phyloP scores from a whole-genome alignment of 2,888 invertebrate genomes.

The Polydrusus tereticollis region DNA sequence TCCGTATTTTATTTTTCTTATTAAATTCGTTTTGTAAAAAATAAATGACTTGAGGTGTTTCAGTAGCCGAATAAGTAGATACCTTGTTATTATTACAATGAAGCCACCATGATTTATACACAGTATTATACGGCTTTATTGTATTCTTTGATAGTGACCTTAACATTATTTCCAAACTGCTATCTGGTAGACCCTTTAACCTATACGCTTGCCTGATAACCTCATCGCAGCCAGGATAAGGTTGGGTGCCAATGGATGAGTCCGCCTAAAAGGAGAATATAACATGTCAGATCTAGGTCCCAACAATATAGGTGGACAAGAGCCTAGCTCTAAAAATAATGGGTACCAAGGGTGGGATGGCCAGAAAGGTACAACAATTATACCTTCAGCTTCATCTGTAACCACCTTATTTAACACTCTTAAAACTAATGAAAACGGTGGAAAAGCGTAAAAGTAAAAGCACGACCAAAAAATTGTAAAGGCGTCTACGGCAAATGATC shows the following conservation, averaged over 20 bases:
- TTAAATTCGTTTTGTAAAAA: background rate
- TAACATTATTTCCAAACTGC: background rate
- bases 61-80: background rate
- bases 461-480: conserved; percentile 52
- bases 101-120: background rate
- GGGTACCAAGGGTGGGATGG: conserved; percentile 49
- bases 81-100: background rate
- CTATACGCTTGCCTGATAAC: conserved; percentile 4
- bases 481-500: conserved; percentile 52
- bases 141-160: background rate
- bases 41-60: background rate
- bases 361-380: conserved; percentile 48
- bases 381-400: conserved; percentile 15
- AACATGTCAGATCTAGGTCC: conserved; percentile 3
- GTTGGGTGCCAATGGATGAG: conserved; percentile 11
- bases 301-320: background rate
- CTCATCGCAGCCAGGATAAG: conserved; percentile 40
- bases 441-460: conserved; percentile 45
- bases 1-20: background rate
- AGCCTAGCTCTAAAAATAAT: conserved; percentile 22
- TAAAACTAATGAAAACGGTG: conserved; percentile 49
- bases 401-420: conserved; percentile 54
- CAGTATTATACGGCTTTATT: conserved; percentile 8
- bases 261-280: conserved; percentile 27
- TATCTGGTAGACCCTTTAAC: background rate